Base-by-base conservation (phyloP, 2,888 invertebrate species). In the Pimpla rufipes region DNA sequence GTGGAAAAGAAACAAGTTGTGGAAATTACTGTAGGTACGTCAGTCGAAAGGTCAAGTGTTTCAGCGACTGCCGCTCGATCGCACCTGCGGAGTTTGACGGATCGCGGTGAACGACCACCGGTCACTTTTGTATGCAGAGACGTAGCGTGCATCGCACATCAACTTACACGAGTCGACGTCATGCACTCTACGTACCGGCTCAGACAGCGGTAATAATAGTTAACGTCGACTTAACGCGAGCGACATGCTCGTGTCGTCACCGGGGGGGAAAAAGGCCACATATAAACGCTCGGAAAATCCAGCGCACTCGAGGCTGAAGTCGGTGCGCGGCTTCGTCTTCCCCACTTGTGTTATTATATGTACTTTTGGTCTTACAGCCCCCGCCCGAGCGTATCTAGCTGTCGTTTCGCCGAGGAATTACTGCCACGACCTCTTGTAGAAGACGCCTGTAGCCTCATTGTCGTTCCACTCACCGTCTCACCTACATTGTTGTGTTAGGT, bases 381-480 rank as follows among this genome's bases (percentile, higher is more conserved):
- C 10, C 55, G n/a, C 23, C 16, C 21, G 23, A 55, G 18, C 16
- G n/a, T 37, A 62, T 40, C 62, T n/a, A 18, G 10, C 62, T 37
- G 62, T 62, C 35, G 18, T 62, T 37, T 8, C 16, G 16, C 3
- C 18, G 16, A 37, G 37, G 16, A 62, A 62, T 62, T 62, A 62
- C 37, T 35, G 59, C 59, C 59, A 62, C 37, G 62, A 8, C 37
- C 18, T 37, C 62, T 62, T n/a, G n/a, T n/a, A n/a, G n/a, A n/a
- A n/a, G n/a, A n/a, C n/a, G n/a, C n/a, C n/a, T n/a, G n/a, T n/a
- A n/a, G n/a, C n/a, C n/a, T n/a, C n/a, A n/a, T n/a, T n/a, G n/a
- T n/a, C n/a, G n/a, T n/a, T n/a, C n/a, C n/a, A n/a, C n/a, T n/a
- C n/a, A n/a, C n/a, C n/a, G n/a, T n/a, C n/a, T n/a, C n/a, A n/a